Base-by-base conservation (phyloP, 2,113 vertebrate species). In the Tonatia bakeri region DNA sequence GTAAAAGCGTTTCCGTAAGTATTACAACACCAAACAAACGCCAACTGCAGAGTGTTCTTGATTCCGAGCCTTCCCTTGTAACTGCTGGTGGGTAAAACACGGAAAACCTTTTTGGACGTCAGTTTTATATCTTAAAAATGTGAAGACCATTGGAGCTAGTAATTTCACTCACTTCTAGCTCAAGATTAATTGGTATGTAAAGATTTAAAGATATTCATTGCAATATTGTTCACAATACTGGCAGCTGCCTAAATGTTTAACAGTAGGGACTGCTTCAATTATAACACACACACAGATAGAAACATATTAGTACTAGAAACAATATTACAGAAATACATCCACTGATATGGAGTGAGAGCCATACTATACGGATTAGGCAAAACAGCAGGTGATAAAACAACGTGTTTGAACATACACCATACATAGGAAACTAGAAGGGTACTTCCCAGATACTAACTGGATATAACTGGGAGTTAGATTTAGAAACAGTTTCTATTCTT, bases 301-400 rank as follows among this genome's bases (percentile, higher is more conserved):
- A 94, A 87, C 40, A 90, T 7, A 28, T 38, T 72, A 96, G 69
- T n/a, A 93, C 38, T 80, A 81, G 72, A 88, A 91, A 67, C 24
- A 31, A 59, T 24, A 61, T 26, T 86, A 31, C 7, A 69, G 52
- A 92, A 86, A 69, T 17, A 69, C 2, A 61, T 28, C 38, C 54
- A 59, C 40, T 80, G 31, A 67, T 79, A 56, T 24, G 33, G 20
- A 94, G 61, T 26, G 24, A 45, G 4, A 76, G 17, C 15, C 36
- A 22, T 12, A 85, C 36, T 61, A 80, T 22, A 79, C 1, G 36
- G 38, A 80, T 28, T 36, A 87, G 54, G 45, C 52, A 79, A 91
- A 95, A 72, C 0, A 69, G 69, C 12, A 80, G 33, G 20, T 43
- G 22, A 47, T 28, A 79, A 91, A 91, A 73, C 0, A 83, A 24